Percentiles rank a stretch among this genome's conserved stretches.
phyloP scores from a whole-genome alignment of 2,113 vertebrate genomes.

The Lynx canadensis region DNA sequence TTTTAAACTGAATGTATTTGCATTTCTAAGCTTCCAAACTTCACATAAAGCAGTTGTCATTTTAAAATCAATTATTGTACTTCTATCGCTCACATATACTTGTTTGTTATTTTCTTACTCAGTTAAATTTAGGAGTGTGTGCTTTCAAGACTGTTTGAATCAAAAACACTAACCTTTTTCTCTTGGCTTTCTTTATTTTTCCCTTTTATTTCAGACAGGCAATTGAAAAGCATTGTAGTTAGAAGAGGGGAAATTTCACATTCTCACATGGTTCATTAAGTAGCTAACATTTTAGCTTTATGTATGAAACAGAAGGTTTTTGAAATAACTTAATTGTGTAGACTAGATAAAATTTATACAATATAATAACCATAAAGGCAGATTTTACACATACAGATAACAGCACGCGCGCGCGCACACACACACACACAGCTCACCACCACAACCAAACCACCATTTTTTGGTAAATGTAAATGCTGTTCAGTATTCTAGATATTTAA shows the following conservation, averaged over 20 bases:
- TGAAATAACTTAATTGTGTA: constrained; percentile 78
- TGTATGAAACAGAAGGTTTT: constrained; percentile 70
- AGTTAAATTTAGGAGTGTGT: constrained; percentile 62
- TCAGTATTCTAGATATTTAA: not conserved
- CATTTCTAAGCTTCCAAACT: not conserved
- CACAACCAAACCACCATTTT: not conserved
- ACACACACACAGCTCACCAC: fast-evolving
- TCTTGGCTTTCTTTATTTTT: constrained; percentile 33
- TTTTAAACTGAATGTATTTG: not conserved
- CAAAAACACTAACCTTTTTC: constrained; percentile 61
- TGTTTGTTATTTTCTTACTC: constrained; percentile 43
- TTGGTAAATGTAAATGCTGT: not conserved
- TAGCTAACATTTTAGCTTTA: constrained; percentile 71
- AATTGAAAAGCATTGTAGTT: constrained; percentile 56
- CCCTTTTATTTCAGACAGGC: constrained; percentile 44
- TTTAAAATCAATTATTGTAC: constrained; percentile 41
- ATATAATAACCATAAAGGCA: constrained; percentile 35
- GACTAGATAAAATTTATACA: constrained; percentile 70
- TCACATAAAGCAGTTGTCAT: constrained; percentile 21
- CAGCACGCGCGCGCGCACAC: not conserved
- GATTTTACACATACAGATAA: constrained; percentile 27
- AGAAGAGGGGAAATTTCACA: constrained; percentile 72
- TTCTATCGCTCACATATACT: not conserved
- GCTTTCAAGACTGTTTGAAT: constrained; percentile 63
- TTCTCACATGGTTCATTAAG: constrained; percentile 75